Conservation (phyloP, 2,888 invertebrate genomes). For the Drosophila eohydei region DNA sequence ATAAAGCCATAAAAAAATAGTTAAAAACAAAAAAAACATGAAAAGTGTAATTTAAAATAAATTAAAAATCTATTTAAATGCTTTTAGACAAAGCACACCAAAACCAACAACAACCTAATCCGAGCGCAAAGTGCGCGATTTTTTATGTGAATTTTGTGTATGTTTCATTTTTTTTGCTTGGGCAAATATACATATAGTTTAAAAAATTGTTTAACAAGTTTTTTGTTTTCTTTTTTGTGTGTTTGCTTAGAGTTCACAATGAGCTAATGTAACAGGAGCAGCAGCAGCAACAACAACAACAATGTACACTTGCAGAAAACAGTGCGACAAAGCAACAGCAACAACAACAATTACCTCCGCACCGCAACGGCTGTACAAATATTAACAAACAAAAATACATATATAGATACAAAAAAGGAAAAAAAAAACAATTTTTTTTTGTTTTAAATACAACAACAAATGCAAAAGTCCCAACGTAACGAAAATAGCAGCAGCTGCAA, state of each 20-base stretch:
- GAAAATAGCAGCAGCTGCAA: slow-evolving; percentile 57
- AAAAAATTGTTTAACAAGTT: slow-evolving; percentile 5
- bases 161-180: slow-evolving; percentile 8
- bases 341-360: slow-evolving; percentile 64
- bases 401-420: slow-evolving; percentile 15
- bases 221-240: slow-evolving; percentile 7
- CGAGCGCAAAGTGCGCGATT: slow-evolving; percentile 33
- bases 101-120: slow-evolving; percentile 2
- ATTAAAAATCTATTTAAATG: slow-evolving; percentile 57
- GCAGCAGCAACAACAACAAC: slow-evolving; percentile 22
- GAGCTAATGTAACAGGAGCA: slow-evolving; percentile 35
- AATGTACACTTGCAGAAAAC: slow-evolving; percentile 20
- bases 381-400: slow-evolving; percentile 42
- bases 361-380: slow-evolving; percentile 72
- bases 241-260: slow-evolving; percentile 33
- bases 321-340: slow-evolving; percentile 45
- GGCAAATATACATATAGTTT: neutral
- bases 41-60: slow-evolving; percentile 53
- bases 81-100: slow-evolving; percentile 6
- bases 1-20: slow-evolving; percentile 50
- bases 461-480: slow-evolving; percentile 31
- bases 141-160: slow-evolving; percentile 22
- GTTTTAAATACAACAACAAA: slow-evolving; percentile 31
- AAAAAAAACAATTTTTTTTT: slow-evolving; percentile 2
- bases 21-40: slow-evolving; percentile 23